Evolutionary conservation across 2,888 invertebrate species (phyloP), one percentile per base, ranked within the genome.

Genomic region (Thymelicus sylvestris): DNA sequence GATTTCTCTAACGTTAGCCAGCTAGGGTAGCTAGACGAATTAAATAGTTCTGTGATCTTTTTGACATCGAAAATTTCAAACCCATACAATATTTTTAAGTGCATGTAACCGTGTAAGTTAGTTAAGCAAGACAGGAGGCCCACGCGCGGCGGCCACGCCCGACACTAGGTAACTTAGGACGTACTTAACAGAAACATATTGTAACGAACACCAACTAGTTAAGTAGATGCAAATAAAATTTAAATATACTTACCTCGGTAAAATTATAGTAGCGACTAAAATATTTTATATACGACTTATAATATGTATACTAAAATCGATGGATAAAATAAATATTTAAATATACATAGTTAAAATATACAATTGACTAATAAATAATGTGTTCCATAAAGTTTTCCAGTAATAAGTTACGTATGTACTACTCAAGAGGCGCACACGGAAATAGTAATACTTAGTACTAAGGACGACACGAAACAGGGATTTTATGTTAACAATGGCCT

Each of bases 341-440:
- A 75, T 74, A 74, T 75, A 70, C 66, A 70, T 76, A 77, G 74
- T 70, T 77, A 77, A 75, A 76, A 76, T 77, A 81, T 77, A 80
- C 77, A 77, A 79, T 77, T 75, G 76, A 72, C 74, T 75, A 79
- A 79, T 82, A 77, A 79, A 79, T 82, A 77, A 90, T 91, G 92
- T 92, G 92, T 92, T 92, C 91, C 90, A 90, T 76, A 87, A 87
- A 75, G 90, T 91, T 91, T 91, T 92, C 90, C 91, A 89, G 76
- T 83, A 80, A 80, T 86, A 81, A 80, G 80, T 86, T 86, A 85
- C 52, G 19, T 19, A 19, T n/a, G 41, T 67, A 63, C 62, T 52
- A 68, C 41, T 68, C 66, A 47, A 55, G 50, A 31, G 61, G 66
- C 84, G 85, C 85, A 85, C 84, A 83, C 74, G 79, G 75, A 79